phyloP scores from a whole-genome alignment of 2,888 invertebrate species.

The Euplexia lucipara region DNA sequence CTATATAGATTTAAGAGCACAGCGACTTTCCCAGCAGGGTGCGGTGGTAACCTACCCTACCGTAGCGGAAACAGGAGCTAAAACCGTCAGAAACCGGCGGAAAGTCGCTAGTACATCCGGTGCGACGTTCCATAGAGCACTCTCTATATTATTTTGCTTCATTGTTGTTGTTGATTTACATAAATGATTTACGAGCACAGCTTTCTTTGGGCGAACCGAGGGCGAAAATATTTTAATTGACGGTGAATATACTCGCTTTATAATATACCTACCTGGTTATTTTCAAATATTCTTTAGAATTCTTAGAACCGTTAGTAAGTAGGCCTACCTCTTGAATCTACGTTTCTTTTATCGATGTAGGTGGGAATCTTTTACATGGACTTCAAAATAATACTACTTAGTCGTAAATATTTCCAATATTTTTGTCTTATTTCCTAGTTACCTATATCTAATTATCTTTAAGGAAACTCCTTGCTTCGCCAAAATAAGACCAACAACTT shows the following conservation, averaged over 20 bases:
- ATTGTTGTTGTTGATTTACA: slow-evolving; percentile 83
- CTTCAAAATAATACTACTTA: too few species aligned
- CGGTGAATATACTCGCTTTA: slow-evolving; percentile 41
- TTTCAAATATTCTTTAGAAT: too few species aligned
- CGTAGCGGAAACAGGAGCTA: slow-evolving; percentile 77
- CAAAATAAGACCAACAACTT: too few species aligned
- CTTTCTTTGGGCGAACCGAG: slow-evolving; percentile 71
- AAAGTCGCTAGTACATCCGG: slow-evolving; percentile 81
- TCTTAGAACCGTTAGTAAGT: too few species aligned
- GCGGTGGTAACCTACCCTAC: slow-evolving; percentile 55
- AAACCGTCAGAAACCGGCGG: slow-evolving; percentile 78
- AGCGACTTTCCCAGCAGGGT: slow-evolving; percentile 52
- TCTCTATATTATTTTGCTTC: slow-evolving; percentile 81
- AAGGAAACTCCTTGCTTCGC: too few species aligned
- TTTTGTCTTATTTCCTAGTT: too few species aligned
- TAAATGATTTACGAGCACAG: slow-evolving; percentile 81
- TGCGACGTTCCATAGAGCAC: slow-evolving; percentile 75
- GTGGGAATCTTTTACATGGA: too few species aligned
- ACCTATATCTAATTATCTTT: too few species aligned
- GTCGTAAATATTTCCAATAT: too few species aligned
- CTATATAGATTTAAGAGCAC: slow-evolving; percentile 50
- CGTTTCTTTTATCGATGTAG: too few species aligned
- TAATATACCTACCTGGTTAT: slow-evolving; percentile 48
- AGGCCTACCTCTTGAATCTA: too few species aligned
- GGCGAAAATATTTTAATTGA: slow-evolving; percentile 64